Evolutionary conservation across 2,797 vertebrate species (phyloP).

Genomic region (Syngnathus acus): DNA sequence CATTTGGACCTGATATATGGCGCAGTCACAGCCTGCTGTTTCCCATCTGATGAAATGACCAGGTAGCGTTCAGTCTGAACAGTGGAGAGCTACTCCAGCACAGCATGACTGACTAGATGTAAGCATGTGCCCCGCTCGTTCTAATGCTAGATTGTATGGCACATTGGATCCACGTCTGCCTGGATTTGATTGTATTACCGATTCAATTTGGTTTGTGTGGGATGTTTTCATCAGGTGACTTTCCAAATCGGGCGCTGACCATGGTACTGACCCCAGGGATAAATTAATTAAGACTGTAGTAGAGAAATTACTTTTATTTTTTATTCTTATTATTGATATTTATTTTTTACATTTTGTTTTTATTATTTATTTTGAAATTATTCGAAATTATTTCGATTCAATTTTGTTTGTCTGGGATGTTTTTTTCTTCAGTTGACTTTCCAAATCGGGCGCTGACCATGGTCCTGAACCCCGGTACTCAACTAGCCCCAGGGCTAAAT

Average conservation of each 20-base stretch:
- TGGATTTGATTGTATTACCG: neutral
- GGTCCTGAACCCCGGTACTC: neutral
- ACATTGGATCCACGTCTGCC: neutral
- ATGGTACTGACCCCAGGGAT: neutral
- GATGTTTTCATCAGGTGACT: neutral
- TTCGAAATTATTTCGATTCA: too few relatives aligned
- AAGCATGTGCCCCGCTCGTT: neutral
- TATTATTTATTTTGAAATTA: too few relatives aligned
- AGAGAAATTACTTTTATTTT: too few relatives aligned
- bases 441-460: neutral
- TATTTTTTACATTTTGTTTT: too few relatives aligned
- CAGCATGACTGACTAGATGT: slow-evolving; percentile 3
- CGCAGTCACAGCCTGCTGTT: slow-evolving; percentile 44
- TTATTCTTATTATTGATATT: too few relatives aligned
- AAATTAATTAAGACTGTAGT: too few relatives aligned
- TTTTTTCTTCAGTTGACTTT: neutral
- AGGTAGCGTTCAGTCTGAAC: slow-evolving; percentile 25
- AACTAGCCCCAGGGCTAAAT: too few relatives aligned
- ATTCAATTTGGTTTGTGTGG: neutral
- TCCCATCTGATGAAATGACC: slow-evolving; percentile 56
- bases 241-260: neutral
- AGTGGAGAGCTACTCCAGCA: slow-evolving; percentile 7
- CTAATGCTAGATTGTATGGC: neutral
- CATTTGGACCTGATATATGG: slow-evolving; percentile 56
- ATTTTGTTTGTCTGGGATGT: neutral